These are phyloP conservation scores for Thera obeliscata DNA, from an alignment of 2,888 invertebrate genomes.

Conservation along the genomic window DNA sequence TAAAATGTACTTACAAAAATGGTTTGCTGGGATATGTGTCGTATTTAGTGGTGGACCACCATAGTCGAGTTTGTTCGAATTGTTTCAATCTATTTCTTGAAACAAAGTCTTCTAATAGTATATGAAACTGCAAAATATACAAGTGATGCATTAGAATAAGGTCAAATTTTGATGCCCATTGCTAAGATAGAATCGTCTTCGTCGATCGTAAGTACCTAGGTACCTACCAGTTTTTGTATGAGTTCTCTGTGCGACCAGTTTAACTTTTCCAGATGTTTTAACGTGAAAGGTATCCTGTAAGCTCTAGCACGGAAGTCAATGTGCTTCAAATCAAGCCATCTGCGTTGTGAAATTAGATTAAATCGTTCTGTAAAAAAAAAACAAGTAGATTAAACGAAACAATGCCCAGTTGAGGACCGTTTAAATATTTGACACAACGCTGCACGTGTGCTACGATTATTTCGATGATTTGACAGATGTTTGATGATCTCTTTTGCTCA, in stretches of 20 bases:
- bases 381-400: too few relatives aligned
- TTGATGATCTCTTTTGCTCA: too few relatives aligned
- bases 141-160: background rate
- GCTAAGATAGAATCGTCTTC: too few relatives aligned
- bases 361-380: constrained; percentile 88
- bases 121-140: constrained; percentile 57
- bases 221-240: constrained; percentile 64
- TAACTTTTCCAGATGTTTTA: constrained; percentile 62
- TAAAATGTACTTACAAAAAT: constrained; percentile 63
- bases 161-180: too few relatives aligned
- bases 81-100: constrained; percentile 65
- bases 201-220: background rate
- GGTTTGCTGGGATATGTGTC: constrained; percentile 69
- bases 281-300: constrained; percentile 66
- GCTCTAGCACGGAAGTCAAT: constrained; percentile 69
- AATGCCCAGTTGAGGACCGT: too few relatives aligned
- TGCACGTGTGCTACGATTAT: too few relatives aligned
- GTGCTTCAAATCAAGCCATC: constrained; percentile 82
- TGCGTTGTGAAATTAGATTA: constrained; percentile 92
- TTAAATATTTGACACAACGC: too few relatives aligned
- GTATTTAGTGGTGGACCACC: constrained; percentile 75
- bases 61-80: constrained; percentile 68
- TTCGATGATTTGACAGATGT: too few relatives aligned
- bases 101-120: constrained; percentile 64
- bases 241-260: constrained; percentile 68